Percentiles rank a stretch among this genome's conserved stretches.
Conservation (phyloP, 2,888 invertebrate species). For the Cataglyphis cursor region DNA sequence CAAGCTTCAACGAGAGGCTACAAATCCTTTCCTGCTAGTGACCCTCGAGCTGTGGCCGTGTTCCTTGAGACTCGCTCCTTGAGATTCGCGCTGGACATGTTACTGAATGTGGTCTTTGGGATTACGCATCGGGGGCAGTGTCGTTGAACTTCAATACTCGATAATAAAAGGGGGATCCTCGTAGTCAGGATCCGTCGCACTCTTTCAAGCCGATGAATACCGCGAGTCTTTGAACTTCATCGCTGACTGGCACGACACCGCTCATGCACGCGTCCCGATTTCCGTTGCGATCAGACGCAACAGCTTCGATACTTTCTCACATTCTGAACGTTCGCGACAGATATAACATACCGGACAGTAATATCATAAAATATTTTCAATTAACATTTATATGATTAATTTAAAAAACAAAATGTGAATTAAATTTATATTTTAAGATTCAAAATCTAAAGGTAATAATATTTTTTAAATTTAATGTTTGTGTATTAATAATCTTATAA, state of each 20-base stretch:
- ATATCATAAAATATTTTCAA: neutral
- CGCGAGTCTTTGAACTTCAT: constrained; percentile 77
- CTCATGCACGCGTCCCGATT: constrained; percentile 64
- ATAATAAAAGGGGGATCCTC: constrained; percentile 70
- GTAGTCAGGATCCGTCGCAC: constrained; percentile 61
- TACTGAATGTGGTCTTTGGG: constrained; percentile 77
- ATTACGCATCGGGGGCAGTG: constrained; percentile 74
- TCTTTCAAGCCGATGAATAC: constrained; percentile 69
- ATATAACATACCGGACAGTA: neutral
- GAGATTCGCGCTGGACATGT: constrained; percentile 74
- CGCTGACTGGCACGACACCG: constrained; percentile 51
- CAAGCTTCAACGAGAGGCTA: constrained; percentile 59
- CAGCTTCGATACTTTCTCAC: constrained; percentile 61
- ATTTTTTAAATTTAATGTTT: neutral
- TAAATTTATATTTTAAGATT: neutral
- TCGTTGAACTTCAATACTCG: constrained; percentile 75
- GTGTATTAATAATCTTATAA: no score
- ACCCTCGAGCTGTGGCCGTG: constrained; percentile 76
- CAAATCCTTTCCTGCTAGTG: constrained; percentile 76
- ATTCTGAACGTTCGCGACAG: constrained; percentile 20
- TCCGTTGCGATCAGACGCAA: constrained; percentile 55
- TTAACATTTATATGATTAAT: neutral
- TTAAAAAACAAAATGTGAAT: neutral
- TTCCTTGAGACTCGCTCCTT: constrained; percentile 75
- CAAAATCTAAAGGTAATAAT: neutral